Evolutionary conservation across 2,113 vertebrate species (phyloP).

Genomic region (Coturnix japonica): DNA sequence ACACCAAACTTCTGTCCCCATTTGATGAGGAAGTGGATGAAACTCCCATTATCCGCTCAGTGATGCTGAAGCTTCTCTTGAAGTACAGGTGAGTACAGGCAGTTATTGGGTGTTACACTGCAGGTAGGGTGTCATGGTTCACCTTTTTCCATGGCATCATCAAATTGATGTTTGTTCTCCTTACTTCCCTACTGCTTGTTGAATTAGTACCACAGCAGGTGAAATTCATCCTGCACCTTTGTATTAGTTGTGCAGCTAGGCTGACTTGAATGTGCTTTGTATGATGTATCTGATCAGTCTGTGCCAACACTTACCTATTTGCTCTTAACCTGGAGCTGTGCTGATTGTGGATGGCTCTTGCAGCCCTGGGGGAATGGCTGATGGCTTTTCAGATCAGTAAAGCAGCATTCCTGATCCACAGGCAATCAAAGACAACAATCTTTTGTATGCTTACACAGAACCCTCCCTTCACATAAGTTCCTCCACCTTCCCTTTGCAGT

Average conservation of each 20-base stretch:
- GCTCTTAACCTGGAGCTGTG: not conserved
- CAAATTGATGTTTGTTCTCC: not conserved
- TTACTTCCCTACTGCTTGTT: rapidly evolving
- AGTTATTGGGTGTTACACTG: not conserved
- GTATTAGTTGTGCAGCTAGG: rapidly evolving
- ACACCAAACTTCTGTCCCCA: slow-evolving; percentile 89
- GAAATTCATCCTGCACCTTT: not conserved
- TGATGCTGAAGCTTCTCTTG: slow-evolving; percentile 91
- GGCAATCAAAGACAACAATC: too few relatives aligned
- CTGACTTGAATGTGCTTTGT: not conserved
- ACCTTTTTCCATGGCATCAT: not conserved
- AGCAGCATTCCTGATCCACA: not conserved
- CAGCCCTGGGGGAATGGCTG: too few relatives aligned
- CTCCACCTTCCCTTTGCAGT: not conserved
- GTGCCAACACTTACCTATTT: not conserved
- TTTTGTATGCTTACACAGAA: not conserved
- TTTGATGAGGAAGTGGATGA: slow-evolving; percentile 92
- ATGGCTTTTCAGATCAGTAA: not conserved
- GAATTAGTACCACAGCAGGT: not conserved
- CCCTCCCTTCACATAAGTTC: not conserved
- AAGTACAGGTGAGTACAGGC: slow-evolving; percentile 88
- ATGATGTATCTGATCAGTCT: not conserved
- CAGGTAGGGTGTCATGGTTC: not conserved
- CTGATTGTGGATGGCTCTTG: not conserved
- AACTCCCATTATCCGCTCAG: slow-evolving; percentile 90